Conservation (phyloP, 2,888 invertebrate species). For the Thereva nobilitata region DNA sequence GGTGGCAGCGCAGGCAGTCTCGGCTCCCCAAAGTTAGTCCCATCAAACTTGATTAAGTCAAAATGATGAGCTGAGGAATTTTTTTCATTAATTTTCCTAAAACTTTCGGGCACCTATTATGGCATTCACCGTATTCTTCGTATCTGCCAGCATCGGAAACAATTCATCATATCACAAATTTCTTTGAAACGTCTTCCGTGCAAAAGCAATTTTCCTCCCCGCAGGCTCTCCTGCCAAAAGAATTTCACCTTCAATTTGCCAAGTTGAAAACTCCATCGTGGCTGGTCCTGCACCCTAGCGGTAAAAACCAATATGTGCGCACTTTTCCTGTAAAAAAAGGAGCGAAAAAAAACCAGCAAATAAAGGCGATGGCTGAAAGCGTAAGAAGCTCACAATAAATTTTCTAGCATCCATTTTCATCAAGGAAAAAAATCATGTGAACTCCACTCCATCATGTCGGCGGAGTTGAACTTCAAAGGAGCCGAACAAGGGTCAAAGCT, state of each 20-base stretch:
- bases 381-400: conserved; percentile 17
- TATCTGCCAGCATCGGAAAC: not conserved
- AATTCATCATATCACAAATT: conserved; percentile 30
- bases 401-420: conserved; percentile 32
- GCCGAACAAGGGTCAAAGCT: conserved; percentile 26
- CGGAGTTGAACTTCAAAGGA: conserved; percentile 28
- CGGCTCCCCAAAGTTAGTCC: no score
- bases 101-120: no score
- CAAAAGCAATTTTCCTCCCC: conserved; percentile 20
- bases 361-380: no score
- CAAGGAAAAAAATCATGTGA: conserved; percentile 33
- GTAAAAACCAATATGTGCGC: conserved; percentile 5
- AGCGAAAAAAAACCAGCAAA: conserved; percentile 10
- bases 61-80: no score
- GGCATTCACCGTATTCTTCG: no score
- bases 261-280: conserved; percentile 29
- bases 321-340: conserved; percentile 11
- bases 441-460: conserved; percentile 29
- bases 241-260: conserved; percentile 33
- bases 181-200: conserved; percentile 22
- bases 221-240: conserved; percentile 16
- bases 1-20: no score
- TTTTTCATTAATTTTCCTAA: no score
- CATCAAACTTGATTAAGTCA: no score
- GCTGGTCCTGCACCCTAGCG: conserved; percentile 11